Evolutionary conservation across 2,797 vertebrate species (phyloP), one percentile per base, ranked within the genome.

Genomic region (Neosilurus hyrtlii): DNA sequence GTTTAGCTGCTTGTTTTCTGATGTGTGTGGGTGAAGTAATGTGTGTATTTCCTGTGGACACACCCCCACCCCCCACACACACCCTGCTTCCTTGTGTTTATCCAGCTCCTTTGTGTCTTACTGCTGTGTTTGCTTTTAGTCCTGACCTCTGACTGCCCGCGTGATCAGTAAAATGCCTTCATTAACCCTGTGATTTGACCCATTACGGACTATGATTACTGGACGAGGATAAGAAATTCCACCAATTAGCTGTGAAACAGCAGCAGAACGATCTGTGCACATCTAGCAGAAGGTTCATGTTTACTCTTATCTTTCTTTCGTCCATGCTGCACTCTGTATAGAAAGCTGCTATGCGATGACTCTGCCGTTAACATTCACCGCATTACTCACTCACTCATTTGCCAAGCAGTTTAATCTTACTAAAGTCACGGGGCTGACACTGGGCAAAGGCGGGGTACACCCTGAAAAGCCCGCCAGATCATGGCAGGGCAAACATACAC

Each of bases 171-270:
- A 62, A 62, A 49, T 49, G 22, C 57, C 75, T 77, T 62, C 57
- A 49, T 62, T 77, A 77, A 77, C 75, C 75, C 75, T 62, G 20
- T 77, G 57, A 62, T 62, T 18, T 63, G 37, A 77, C 57, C 75
- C 57, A 51, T 24, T 49, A 49, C 52, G 57, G 35, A 24, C 35
- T 49, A 63, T 24, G 37, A 37, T 49, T 24, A n/a, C 35, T 49
- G 37, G 37, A 49, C 18, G 3, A 62, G 37, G 59, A 62, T n/a
- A 62, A 77, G 14, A 62, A 24, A 62, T 77, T 24, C 20, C 35
- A 43, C 15, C 71, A 74, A 74, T 56, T 74, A 74, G 52, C 72
- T 30, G 24, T 74, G n/a, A 71, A 71, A 71, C 68, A 71, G n/a
- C 51, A 71, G 22, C 74, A 43, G 30, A 59, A 35, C 22, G 62